Evolutionary conservation across 2,797 vertebrate genomes (phyloP).

Genomic region (Spatula clypeata): DNA sequence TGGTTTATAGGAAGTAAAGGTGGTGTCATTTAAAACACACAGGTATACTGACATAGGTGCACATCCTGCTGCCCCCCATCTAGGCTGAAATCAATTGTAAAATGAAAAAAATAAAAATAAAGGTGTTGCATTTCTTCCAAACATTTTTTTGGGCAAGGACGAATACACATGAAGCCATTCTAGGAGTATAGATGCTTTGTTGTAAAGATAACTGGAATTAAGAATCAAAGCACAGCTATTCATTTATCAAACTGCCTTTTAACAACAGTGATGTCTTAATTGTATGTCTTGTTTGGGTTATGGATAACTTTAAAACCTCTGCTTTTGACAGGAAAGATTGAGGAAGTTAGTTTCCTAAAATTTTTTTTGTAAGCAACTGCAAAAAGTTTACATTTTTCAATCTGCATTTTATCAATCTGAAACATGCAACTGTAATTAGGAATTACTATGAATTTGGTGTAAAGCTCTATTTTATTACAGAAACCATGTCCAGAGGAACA

Average conservation of each 20-base stretch:
- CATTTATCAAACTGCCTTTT: background rate
- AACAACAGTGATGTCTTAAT: background rate
- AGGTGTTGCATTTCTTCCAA: background rate
- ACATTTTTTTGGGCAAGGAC: background rate
- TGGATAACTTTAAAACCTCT: background rate
- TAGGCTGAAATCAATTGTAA: background rate
- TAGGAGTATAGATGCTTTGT: background rate
- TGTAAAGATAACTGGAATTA: background rate
- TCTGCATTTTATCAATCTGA: background rate
- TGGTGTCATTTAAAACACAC: background rate
- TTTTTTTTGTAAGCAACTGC: background rate
- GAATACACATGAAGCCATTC: background rate
- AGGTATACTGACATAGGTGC: rapidly evolving
- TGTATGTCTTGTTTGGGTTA: background rate
- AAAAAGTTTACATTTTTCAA: background rate
- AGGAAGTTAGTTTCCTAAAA: background rate
- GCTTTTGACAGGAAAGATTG: background rate
- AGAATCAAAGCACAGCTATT: background rate
- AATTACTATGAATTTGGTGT: background rate
- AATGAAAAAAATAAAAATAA: background rate
- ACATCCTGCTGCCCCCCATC: no score
- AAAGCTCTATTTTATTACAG: background rate
- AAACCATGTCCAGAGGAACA: background rate
- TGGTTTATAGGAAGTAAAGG: background rate
- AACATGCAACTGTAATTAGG: no score